Base-by-base conservation (phyloP, 2,113 vertebrate genomes). In the Promerops cafer region DNA sequence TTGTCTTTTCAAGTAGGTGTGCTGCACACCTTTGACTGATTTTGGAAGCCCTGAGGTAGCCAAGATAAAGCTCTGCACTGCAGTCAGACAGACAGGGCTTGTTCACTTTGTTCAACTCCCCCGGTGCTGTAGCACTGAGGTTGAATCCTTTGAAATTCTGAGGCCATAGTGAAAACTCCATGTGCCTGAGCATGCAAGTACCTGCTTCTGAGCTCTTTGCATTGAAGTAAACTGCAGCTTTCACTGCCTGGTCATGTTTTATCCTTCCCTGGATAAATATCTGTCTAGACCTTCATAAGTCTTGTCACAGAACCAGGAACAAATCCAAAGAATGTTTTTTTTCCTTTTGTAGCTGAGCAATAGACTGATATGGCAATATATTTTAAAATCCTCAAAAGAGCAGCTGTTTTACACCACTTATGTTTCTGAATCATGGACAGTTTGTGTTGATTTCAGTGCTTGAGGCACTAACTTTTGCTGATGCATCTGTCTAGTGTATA, bases 171-270 rank as follows among this genome's bases (percentile, higher is more conserved):
- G 35, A 79, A 52, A 90, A 52, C 44, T 77, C 16, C 0, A 5
- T 59, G 16, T 13, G 23, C 4, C 0, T 60, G 44, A 60, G 33
- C 27, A 26, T 0, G 1, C 1, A 1, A 40, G 17, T 52, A 23
- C n/a, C 22, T 60, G 31, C 50, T 80, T 61, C 53, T 64, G 37
- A 72, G 56, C 53, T 44, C 69, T 80, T 50, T 54, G 54, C 42
- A 20, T 2, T 72, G 24, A 78, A 44, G 18, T 35, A 10, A 92
- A 44, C 22, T 90, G 60, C 71, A 89, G 39, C 31, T 88, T 83
- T 74, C 19, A 22, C n/a, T 57, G 10, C 44, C 50, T 47, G 30
- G 22, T 45, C 4, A 0, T 77, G 21, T 71, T 77, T 90, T 83
- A 68, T 52, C 27, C 24, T 83, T 93, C 39, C 42, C 21, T 78